Evolutionary conservation across 2,888 invertebrate species (phyloP).

Genomic region (Branchinecta sandiegonensis): DNA sequence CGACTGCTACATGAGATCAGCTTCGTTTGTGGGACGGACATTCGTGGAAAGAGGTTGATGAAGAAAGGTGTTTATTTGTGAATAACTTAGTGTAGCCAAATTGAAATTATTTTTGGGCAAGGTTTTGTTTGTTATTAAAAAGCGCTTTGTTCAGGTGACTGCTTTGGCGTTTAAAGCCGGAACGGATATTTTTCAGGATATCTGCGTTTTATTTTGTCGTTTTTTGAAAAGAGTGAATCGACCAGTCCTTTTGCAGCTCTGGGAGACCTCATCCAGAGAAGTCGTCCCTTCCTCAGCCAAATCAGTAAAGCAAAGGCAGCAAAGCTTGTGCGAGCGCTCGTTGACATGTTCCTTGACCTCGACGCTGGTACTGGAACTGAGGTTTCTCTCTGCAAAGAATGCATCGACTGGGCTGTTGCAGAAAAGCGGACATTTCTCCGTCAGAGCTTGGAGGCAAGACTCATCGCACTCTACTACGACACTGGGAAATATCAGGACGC

Average conservation of each 20-base stretch:
- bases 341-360: conserved; percentile 92
- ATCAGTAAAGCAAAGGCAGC: conserved; percentile 99
- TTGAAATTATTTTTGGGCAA: too few species aligned
- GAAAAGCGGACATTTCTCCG: conserved; percentile 92
- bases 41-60: too few species aligned
- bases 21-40: too few species aligned
- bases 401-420: conserved; percentile 98
- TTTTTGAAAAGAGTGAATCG: too few species aligned
- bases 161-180: too few species aligned
- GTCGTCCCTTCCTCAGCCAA: conserved; percentile 80
- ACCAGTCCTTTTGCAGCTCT: conserved; percentile 33
- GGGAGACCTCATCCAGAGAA: conserved; percentile 70
- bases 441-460: conserved; percentile 84
- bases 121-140: too few species aligned
- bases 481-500: conserved; percentile 79
- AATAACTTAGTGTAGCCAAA: too few species aligned
- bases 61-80: too few species aligned
- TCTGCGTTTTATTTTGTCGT: too few species aligned
- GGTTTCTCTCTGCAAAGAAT: conserved; percentile 79
- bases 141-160: too few species aligned
- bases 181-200: too few species aligned
- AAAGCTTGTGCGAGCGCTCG: conserved; percentile 86
- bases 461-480: conserved; percentile 88
- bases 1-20: too few species aligned
- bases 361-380: conserved; percentile 93